phyloP scores from a whole-genome alignment of 2,797 vertebrate genomes.

The Clarias pachynema region DNA sequence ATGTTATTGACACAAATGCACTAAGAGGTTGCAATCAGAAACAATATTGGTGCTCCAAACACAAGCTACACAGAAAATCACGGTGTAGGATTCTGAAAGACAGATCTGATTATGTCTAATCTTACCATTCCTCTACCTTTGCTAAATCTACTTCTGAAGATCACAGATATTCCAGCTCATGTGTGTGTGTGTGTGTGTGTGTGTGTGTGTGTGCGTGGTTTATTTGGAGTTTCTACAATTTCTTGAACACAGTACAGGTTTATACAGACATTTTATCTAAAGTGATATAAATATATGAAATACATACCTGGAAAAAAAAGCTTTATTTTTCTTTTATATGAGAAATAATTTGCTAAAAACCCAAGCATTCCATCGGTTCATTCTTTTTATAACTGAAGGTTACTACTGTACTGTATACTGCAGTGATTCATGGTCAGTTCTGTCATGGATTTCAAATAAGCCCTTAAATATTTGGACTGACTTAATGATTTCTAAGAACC shows the following conservation, averaged over 20 bases:
- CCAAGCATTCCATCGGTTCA: background rate
- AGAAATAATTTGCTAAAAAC: background rate
- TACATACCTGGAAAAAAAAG: background rate
- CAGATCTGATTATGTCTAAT: conserved; percentile 16
- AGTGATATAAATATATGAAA: background rate
- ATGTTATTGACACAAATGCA: background rate
- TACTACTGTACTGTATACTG: background rate
- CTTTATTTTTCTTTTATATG: background rate
- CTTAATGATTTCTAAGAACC: background rate
- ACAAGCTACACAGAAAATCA: conserved; percentile 21
- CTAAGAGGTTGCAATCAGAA: conserved; percentile 15
- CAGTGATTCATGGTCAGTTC: background rate
- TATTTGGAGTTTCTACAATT: conserved; percentile 6
- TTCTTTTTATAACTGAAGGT: background rate
- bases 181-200: too few relatives aligned
- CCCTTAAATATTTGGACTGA: background rate
- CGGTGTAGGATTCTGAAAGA: conserved; percentile 31
- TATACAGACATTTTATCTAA: background rate
- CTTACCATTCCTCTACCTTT: background rate
- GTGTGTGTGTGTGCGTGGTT: background rate
- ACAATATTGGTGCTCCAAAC: background rate
- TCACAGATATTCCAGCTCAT: conserved; percentile 43
- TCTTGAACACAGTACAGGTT: background rate
- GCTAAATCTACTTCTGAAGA: conserved; percentile 30
- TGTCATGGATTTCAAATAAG: background rate